Base-by-base conservation (phyloP, 2,113 vertebrate genomes). In the Nothobranchius kuhntae region DNA sequence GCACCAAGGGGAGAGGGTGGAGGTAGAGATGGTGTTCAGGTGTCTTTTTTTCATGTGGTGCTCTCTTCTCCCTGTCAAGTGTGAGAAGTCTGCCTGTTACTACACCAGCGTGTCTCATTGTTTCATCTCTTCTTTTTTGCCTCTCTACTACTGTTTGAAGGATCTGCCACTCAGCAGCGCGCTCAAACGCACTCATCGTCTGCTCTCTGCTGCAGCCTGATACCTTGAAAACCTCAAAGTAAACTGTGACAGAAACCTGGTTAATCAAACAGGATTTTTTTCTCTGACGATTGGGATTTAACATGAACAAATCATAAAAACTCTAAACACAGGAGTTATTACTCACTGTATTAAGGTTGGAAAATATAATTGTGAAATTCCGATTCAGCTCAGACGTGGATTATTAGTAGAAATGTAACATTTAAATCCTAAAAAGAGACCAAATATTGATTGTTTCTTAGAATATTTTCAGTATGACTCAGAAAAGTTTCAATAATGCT, bases 71-170 rank as follows among this genome's bases (percentile, higher is more conserved):
- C 59, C 58, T 5, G 0, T 58, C 38, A 55, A 59, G 57, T 67
- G 69, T 61, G 66, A 75, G 63, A 63, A 60, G 40, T 44, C 57
- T 17, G 38, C 59, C 12, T 3, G 3, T 69, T 59, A 65, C 67
- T 13, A 3, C 11, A 2, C 44, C 6, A 1, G 47, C 17, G 26
- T 52, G 44, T 59, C 48, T 67, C 21, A 15, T 38, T 30, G 17
- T 38, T 48, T 75, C 50, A 53, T 72, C 65, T 60, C 52, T 13
- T 45, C 35, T 58, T 38, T 13, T 50, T 55, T 64, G 30, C 9
- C 58, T 56, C 52, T 10, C 46, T 40, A 46, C 13, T 42, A 67
- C 57, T 52, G 44, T 55, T 51, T 58, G 30, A 76, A 35, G 53
- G 50, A 55, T 59, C 53, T 63, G 60, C 53, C 57, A 35, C 65